These are phyloP conservation scores for Strigops habroptila DNA, from an alignment of 2,113 vertebrate genomes.

Conservation along the genomic window DNA sequence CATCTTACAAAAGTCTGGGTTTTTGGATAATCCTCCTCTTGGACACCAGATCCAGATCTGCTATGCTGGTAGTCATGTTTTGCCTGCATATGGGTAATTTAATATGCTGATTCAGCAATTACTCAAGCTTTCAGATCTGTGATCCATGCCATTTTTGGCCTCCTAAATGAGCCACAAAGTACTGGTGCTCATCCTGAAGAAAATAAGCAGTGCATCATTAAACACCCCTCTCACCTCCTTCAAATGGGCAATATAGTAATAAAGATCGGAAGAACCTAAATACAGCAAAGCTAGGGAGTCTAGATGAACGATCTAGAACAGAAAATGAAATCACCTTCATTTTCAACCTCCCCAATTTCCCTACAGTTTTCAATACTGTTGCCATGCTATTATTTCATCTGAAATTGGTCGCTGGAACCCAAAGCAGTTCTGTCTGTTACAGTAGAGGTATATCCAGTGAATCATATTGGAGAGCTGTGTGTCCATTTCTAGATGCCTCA, in stretches of 20 bases:
- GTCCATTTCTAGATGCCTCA: not conserved
- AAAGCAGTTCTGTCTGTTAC: not conserved
- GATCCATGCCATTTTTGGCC: not conserved
- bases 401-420: not conserved
- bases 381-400: not conserved
- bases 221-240: not conserved
- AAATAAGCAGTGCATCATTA: not conserved
- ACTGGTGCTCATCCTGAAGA: not conserved
- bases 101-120: not conserved
- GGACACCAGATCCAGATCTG: not conserved
- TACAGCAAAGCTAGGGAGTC: not conserved
- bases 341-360: not conserved
- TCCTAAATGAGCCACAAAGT: not conserved
- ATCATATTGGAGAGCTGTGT: not conserved
- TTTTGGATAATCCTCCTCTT: not conserved
- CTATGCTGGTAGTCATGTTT: not conserved
- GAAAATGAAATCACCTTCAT: not conserved
- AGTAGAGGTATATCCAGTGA: not conserved
- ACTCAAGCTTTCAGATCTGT: not conserved
- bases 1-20: not conserved
- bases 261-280: not conserved
- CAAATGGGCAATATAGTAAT: not conserved
- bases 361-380: not conserved
- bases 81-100: not conserved
- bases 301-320: not conserved